phyloP scores from a whole-genome alignment of 2,113 vertebrate species.

The Oncorhynchus masou region DNA sequence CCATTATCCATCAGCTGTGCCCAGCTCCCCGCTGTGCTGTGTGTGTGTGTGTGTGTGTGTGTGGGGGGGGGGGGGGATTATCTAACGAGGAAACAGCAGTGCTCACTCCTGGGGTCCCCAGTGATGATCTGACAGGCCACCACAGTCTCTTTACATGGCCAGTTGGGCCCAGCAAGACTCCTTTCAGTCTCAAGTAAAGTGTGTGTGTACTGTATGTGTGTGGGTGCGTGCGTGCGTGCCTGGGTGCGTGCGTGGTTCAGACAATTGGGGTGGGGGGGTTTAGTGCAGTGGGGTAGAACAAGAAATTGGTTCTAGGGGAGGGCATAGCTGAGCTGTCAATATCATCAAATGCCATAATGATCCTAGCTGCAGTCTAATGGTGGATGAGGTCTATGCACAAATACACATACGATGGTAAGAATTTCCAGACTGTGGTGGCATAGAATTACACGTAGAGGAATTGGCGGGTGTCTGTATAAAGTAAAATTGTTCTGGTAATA shows the following conservation, averaged over 20 bases:
- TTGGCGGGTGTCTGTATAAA: no score
- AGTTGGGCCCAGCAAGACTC: constrained; percentile 83
- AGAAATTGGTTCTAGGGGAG: constrained; percentile 3
- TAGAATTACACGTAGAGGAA: no score
- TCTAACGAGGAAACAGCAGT: constrained; percentile 43
- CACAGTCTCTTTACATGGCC: constrained; percentile 78
- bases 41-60: constrained; percentile 27
- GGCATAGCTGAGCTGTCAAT: background rate
- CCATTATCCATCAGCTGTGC: constrained; percentile 65
- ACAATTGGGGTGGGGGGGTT: background rate
- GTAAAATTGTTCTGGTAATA: background rate
- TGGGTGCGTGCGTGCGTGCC: constrained; percentile 11
- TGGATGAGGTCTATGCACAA: no score
- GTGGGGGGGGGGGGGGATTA: no score
- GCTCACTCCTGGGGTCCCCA: constrained; percentile 63
- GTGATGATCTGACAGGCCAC: constrained; percentile 71
- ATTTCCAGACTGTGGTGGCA: no score
- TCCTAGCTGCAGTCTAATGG: background rate
- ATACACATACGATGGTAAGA: no score
- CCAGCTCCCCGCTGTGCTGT: constrained; percentile 35
- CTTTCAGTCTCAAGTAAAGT: constrained; percentile 53
- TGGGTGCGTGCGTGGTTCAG: background rate
- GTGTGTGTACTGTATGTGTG: constrained; percentile 9
- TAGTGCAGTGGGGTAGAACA: background rate
- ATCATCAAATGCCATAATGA: background rate